Conservation (phyloP, 2,888 invertebrate species). For the Euspilapteryx auroguttella region DNA sequence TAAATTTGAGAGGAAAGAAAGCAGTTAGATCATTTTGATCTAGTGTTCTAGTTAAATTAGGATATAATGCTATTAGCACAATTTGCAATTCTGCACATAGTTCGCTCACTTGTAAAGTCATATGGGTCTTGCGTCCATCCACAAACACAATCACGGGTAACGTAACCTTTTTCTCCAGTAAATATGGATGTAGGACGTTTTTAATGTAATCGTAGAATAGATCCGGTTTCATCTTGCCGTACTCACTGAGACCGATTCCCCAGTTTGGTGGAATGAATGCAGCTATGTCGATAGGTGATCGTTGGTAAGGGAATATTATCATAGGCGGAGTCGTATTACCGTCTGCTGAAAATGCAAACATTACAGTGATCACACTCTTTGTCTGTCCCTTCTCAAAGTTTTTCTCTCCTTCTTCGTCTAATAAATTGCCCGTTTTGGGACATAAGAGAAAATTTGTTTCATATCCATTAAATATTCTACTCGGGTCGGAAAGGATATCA, state of each 20-base stretch:
- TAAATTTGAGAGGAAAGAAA: constrained; percentile 2
- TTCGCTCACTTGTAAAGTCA: constrained; percentile 4
- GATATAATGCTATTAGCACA: constrained; percentile 1
- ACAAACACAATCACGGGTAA: constrained; percentile 23
- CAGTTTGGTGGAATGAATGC: constrained; percentile 18
- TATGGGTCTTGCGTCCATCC: constrained; percentile 11
- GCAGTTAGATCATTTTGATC: constrained; percentile 2
- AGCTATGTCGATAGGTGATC: constrained; percentile 17
- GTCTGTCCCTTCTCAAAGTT: constrained; percentile 14
- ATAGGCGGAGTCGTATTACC: constrained; percentile 17
- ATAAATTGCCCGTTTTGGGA: constrained; percentile 12
- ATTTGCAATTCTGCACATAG: constrained; percentile 1
- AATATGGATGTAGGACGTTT: constrained; percentile 15
- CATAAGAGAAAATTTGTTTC: constrained; percentile 19
- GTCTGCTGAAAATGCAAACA: constrained; percentile 19
- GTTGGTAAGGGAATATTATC: constrained; percentile 18
- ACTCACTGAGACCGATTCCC: constrained; percentile 22
- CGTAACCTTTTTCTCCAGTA: constrained; percentile 10
- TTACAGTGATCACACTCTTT: constrained; percentile 18
- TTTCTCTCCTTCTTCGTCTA: constrained; percentile 5
- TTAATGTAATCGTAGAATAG: constrained; percentile 24
- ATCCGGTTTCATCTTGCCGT: constrained; percentile 29
- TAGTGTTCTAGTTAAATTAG: constrained; percentile 1
- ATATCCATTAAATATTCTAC: constrained; percentile 18
- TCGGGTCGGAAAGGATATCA: constrained; percentile 15